Conservation (phyloP, 2,113 vertebrate genomes). For the Setophaga kirtlandii region DNA sequence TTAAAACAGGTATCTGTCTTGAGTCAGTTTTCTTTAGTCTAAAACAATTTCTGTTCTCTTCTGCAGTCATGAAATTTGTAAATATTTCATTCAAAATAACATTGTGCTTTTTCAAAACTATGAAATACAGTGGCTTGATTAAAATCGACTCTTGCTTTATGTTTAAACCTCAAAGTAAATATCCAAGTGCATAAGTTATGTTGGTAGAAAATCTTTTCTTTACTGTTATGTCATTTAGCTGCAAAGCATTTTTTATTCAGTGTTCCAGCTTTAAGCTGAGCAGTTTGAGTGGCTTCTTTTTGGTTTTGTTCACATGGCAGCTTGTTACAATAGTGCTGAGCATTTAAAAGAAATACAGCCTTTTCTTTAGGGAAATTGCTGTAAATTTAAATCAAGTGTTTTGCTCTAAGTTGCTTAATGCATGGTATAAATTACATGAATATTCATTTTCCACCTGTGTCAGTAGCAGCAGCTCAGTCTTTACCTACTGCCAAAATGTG, state of each 20-base stretch:
- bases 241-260: slow-evolving; percentile 43
- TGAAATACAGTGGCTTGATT: not conserved
- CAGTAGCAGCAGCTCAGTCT: slow-evolving; percentile 30
- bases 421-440: slow-evolving; percentile 66
- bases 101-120: not conserved
- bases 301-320: slow-evolving; percentile 51
- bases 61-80: slow-evolving; percentile 28
- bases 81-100: slow-evolving; percentile 23
- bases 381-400: slow-evolving; percentile 31
- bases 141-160: not conserved
- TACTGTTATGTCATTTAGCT: slow-evolving; percentile 9
- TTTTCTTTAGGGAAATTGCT: slow-evolving; percentile 67
- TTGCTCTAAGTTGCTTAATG: slow-evolving; percentile 72
- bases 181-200: not conserved
- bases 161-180: slow-evolving; percentile 9
- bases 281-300: slow-evolving; percentile 72
- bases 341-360: slow-evolving; percentile 37
- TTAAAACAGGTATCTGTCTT: not conserved
- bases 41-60: slow-evolving; percentile 43
- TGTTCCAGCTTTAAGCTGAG: slow-evolving; percentile 65
- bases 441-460: slow-evolving; percentile 68
- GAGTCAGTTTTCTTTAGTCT: not conserved
- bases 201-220: slow-evolving; percentile 16
- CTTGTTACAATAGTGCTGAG: slow-evolving; percentile 60
- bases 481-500: not conserved